Evolutionary conservation across 2,888 invertebrate genomes (phyloP).

Genomic region (Limnephilus lunatus): DNA sequence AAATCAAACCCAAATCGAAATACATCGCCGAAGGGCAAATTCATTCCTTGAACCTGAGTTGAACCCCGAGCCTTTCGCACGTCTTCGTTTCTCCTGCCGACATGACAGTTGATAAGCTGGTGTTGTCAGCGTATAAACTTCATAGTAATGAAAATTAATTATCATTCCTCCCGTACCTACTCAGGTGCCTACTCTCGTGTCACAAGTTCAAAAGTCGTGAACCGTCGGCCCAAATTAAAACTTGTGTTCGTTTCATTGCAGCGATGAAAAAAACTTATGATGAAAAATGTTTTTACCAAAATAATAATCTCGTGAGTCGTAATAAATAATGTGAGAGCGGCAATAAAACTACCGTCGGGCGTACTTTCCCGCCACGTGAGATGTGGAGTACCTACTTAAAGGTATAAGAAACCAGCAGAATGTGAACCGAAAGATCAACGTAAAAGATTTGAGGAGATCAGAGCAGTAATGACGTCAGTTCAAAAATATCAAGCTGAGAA

Average conservation of each 20-base stretch:
- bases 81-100: not conserved
- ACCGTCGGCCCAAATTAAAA: not conserved
- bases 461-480: not conserved
- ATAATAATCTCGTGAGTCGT: not conserved
- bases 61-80: not conserved
- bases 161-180: not conserved
- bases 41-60: not conserved
- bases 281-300: not conserved
- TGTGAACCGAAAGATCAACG: not conserved
- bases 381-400: not conserved
- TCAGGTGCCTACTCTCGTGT: not conserved
- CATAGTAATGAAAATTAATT: not conserved
- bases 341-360: not conserved
- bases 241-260: not conserved
- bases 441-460: not conserved
- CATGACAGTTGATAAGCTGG: not conserved
- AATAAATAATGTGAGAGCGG: constrained; percentile 4
- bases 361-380: not conserved
- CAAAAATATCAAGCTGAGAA: not conserved
- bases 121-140: not conserved
- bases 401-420: not conserved
- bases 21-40: not conserved
- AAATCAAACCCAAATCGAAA: not conserved
- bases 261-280: not conserved
- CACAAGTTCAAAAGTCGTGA: not conserved